Evolutionary conservation across 2,888 invertebrate genomes (phyloP).

Genomic region (Phorcus lineatus): DNA sequence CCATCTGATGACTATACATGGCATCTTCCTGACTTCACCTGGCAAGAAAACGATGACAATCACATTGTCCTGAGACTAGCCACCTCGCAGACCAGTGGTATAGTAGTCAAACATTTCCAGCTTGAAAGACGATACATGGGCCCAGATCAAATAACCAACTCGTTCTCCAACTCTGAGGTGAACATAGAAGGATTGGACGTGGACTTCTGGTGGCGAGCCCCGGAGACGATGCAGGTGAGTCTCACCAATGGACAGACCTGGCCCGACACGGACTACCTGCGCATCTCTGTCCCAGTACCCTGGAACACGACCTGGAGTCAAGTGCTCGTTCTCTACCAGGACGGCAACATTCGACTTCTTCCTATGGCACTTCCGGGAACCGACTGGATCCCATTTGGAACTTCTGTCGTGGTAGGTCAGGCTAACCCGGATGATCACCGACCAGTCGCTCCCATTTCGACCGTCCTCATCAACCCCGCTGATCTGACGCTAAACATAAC

Average conservation of each 20-base stretch:
- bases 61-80: slow-evolving; percentile 41
- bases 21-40: slow-evolving; percentile 53
- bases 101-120: slow-evolving; percentile 41
- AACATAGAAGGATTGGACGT: slow-evolving; percentile 53
- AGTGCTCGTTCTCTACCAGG: slow-evolving; percentile 56
- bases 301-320: slow-evolving; percentile 54
- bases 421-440: slow-evolving; percentile 51
- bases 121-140: slow-evolving; percentile 52
- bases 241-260: slow-evolving; percentile 35
- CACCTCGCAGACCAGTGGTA: slow-evolving; percentile 31
- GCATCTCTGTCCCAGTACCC: slow-evolving; percentile 52
- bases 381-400: slow-evolving; percentile 63
- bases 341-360: slow-evolving; percentile 55
- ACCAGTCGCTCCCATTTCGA: slow-evolving; percentile 52
- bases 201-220: slow-evolving; percentile 62
- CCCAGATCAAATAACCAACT: slow-evolving; percentile 42
- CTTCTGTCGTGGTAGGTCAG: slow-evolving; percentile 60
- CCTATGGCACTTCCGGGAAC: slow-evolving; percentile 56
- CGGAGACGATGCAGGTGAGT: slow-evolving; percentile 50
- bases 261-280: slow-evolving; percentile 31
- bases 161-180: slow-evolving; percentile 50
- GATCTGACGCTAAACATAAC: slow-evolving; percentile 41
- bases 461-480: slow-evolving; percentile 44
- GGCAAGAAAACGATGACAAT: slow-evolving; percentile 51
- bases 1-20: slow-evolving; percentile 38